Base-by-base conservation (phyloP, 2,888 invertebrate species). In the Cacoxenus indagator region DNA sequence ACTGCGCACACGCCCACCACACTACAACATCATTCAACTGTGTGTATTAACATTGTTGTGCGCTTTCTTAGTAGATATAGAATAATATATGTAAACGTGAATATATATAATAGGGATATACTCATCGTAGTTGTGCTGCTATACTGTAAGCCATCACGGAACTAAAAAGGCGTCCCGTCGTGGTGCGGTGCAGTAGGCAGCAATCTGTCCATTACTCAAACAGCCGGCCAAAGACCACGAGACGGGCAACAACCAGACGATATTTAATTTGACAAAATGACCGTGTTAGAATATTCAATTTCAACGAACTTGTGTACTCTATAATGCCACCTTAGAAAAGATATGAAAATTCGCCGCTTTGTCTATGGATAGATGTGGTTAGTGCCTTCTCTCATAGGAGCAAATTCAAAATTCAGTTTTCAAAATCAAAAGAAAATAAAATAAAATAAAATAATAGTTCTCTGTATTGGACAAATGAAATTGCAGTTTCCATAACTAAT, bases 131-230 rank as follows among this genome's bases (percentile, higher is more conserved):
- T 11, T 54, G 14, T 54, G 54, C 24, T 54, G 54, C 59, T 37
- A 19, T 59, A 9, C 37, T 27, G 17, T 31, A 17, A 31, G 17
- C 31, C 14, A 59, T n/a, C 17, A 29, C 37, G 29, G 9, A 31
- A 19, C 59, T 59, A 45, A 51, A 14, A 51, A 45, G 45, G 45
- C 61, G 65, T 69, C 70, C 74, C 74, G 74, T 64, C 70, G 72
- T 70, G 68, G 74, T 74, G 74, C 72, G 74, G 70, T 31, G 67
- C 48, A 59, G 65, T 68, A 27, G 57, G 46, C 68, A 27, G 68
- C 64, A 65, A 64, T 64, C 69, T 73, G 73, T 74, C 76, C 81
- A 73, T 78, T 82, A 75, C 74, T 79, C 74, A 70, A 74, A 66
- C 61, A 45, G 61, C 19, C 37, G 0, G 37, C 37, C 37, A 37